Base-by-base conservation (phyloP, 2,113 vertebrate species). In the Cavia porcellus region DNA sequence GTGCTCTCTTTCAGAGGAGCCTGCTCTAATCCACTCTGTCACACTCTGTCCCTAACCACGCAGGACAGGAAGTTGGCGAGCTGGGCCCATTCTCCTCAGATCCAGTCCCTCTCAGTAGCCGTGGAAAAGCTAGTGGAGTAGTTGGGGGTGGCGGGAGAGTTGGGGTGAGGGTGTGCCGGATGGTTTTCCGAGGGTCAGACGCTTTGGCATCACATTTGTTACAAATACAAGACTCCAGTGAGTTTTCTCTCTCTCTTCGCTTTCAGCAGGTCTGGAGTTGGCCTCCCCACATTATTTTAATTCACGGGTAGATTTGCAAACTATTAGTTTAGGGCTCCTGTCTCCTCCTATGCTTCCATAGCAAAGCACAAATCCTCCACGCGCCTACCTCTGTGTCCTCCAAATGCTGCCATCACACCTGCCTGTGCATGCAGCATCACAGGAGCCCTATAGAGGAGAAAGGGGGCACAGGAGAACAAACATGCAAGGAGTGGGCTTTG, bases 351-450 rank as follows among this genome's bases (percentile, higher is more conserved):
- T 59, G 38, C 32, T 45, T 32, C 3, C 0, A 0, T 79, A 32
- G 30, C 50, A 64, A 9, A 52, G 8, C 28, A 25, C 20, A 7
- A 19, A 45, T 19, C n/a, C 25, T 50, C 59, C 3, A 0, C 7
- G 24, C 12, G 5, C 28, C 38, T 83, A 32, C 59, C 25, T 80
- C 47, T 10, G 3, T 8, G 4, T 24, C 6, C 30, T 47, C 66
- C 55, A 85, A 38, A 59, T 83, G 28, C 92, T 38, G 6, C 75
- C 74, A 52, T 35, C 35, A 45, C 42, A 7, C 35, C 5, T 3
- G 4, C 28, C 28, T 1, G 0, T 30, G 84, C 7, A 0, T 7
- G 15, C 3, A 17, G 45, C 35, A 22, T 74, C 88, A 19, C 3
- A 0, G 35, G 62, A 32, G 35, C 55, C 55, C 57, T 66, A 19